phyloP scores from a whole-genome alignment of 2,113 vertebrate genomes.

The Carettochelys insculpta region DNA sequence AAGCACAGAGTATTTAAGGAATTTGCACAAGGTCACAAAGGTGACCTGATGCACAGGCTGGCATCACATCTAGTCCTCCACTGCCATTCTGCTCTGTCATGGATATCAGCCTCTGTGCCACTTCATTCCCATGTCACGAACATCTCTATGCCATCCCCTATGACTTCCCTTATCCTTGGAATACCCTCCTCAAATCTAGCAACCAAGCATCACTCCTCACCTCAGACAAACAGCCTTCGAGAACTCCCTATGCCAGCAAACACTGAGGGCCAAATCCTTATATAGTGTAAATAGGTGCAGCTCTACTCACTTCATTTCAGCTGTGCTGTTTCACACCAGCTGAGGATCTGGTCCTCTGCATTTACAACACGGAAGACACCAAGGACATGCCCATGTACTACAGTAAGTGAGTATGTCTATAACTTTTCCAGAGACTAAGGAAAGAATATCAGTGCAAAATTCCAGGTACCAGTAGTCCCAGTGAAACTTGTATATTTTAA shows the following conservation, averaged over 20 bases:
- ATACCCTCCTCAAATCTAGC: slow-evolving; percentile 66
- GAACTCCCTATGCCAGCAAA: slow-evolving; percentile 61
- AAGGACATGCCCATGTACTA: slow-evolving; percentile 35
- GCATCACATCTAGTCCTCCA: background rate
- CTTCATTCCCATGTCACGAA: slow-evolving; percentile 67
- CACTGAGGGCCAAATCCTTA: slow-evolving; percentile 53
- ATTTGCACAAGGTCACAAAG: slow-evolving; percentile 16
- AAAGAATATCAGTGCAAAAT: slow-evolving; percentile 22
- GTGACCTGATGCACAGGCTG: background rate
- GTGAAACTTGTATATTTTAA: slow-evolving; percentile 1
- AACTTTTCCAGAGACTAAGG: slow-evolving; percentile 52
- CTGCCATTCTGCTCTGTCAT: background rate
- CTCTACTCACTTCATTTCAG: background rate
- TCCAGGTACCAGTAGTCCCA: slow-evolving; percentile 22
- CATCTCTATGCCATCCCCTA: slow-evolving; percentile 72
- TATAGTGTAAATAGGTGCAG: background rate
- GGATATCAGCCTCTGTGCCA: slow-evolving; percentile 61
- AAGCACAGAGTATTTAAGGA: slow-evolving; percentile 64
- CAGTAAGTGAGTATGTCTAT: background rate
- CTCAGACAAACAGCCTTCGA: slow-evolving; percentile 63
- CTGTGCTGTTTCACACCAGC: background rate
- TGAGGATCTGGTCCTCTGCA: background rate
- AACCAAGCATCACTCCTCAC: slow-evolving; percentile 67
- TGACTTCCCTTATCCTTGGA: slow-evolving; percentile 67
- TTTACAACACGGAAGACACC: slow-evolving; percentile 3